Evolutionary conservation across 2,888 invertebrate genomes (phyloP).

Genomic region (Cheilosia variabilis): DNA sequence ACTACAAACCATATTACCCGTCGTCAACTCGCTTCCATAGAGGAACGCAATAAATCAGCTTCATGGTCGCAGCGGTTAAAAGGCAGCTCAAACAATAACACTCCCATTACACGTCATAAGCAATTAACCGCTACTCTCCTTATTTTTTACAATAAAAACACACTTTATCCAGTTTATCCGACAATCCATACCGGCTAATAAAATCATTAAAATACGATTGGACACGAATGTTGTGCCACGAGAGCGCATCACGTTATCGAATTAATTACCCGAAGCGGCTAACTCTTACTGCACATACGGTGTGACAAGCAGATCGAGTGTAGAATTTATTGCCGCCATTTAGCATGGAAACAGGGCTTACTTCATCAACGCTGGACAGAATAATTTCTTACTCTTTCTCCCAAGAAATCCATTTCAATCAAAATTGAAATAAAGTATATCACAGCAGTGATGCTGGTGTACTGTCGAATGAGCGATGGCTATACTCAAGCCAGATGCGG

Average conservation of each 20-base stretch:
- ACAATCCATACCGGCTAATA: slow-evolving; percentile 40
- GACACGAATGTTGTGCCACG: slow-evolving; percentile 53
- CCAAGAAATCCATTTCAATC: slow-evolving; percentile 57
- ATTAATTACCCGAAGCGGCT: slow-evolving; percentile 61
- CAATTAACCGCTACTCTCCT: slow-evolving; percentile 36
- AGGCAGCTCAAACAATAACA: slow-evolving; percentile 40
- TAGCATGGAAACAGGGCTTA: slow-evolving; percentile 15
- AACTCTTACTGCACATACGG: slow-evolving; percentile 11
- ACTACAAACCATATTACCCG: neutral
- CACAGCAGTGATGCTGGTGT: neutral
- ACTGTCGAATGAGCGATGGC: slow-evolving; percentile 23
- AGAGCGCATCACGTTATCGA: slow-evolving; percentile 66
- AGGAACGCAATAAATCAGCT: slow-evolving; percentile 57
- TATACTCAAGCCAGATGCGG: slow-evolving; percentile 1
- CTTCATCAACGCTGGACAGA: slow-evolving; percentile 24
- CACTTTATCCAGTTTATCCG: slow-evolving; percentile 11
- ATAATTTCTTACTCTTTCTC: neutral
- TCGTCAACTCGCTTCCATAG: slow-evolving; percentile 14
- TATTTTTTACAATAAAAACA: slow-evolving; percentile 19
- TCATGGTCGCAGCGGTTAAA: slow-evolving; percentile 44
- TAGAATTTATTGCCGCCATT: slow-evolving; percentile 60
- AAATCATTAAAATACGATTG: slow-evolving; percentile 53
- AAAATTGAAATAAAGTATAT: slow-evolving; percentile 23
- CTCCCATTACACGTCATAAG: slow-evolving; percentile 32
- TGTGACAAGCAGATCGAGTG: slow-evolving; percentile 46